Evolutionary conservation across 2,797 vertebrate species (phyloP).

Genomic region (Silurus aristotelis): DNA sequence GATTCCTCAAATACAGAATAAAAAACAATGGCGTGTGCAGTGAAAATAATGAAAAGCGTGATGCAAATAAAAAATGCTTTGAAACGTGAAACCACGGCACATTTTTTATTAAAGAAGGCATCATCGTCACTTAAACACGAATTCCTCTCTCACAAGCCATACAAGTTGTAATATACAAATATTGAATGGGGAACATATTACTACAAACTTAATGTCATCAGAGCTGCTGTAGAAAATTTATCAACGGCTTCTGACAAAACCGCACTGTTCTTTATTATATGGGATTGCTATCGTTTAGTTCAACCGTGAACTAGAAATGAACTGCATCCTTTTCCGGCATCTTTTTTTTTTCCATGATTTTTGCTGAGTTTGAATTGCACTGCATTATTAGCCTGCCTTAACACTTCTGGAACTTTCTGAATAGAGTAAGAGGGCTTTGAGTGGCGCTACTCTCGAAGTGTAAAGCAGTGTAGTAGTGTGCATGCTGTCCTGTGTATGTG

Average conservation of each 20-base stretch:
- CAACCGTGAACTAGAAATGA: neutral
- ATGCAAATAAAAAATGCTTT: too few relatives aligned
- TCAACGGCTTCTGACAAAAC: neutral
- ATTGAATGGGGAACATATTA: neutral
- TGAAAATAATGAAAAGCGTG: neutral
- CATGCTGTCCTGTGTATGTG: neutral
- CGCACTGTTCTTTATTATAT: too few relatives aligned
- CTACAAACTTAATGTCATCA: neutral
- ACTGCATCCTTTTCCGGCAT: neutral
- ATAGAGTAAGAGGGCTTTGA: slow-evolving; percentile 9
- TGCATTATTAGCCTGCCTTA: neutral
- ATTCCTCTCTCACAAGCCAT: neutral
- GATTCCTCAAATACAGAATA: neutral
- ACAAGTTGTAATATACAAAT: neutral
- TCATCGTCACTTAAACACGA: too few relatives aligned
- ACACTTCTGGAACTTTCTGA: slow-evolving; percentile 9
- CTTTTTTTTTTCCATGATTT: neutral
- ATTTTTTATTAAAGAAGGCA: too few relatives aligned
- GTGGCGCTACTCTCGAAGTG: neutral
- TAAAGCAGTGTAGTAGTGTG: neutral
- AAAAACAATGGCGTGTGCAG: neutral
- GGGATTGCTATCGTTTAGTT: neutral
- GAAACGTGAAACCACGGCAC: too few relatives aligned
- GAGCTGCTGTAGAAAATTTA: neutral
- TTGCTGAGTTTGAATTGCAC: slow-evolving; percentile 2